These are phyloP conservation scores for Anguilla japonica DNA, from an alignment of 2,113 vertebrate species.

Conservation along the genomic window DNA sequence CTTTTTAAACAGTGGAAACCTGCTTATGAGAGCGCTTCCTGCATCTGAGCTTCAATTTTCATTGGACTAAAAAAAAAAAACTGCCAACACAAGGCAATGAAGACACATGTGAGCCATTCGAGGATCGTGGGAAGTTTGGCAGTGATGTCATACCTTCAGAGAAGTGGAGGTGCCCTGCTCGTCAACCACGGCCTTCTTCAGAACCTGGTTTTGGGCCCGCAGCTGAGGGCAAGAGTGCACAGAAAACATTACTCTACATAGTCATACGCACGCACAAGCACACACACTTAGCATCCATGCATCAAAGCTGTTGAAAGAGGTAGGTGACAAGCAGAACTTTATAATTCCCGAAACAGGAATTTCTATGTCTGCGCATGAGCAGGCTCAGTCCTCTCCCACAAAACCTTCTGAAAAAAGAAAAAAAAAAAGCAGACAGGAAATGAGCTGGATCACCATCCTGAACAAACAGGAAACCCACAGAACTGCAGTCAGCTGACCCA, in stretches of 20 bases:
- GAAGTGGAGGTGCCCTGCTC: constrained; percentile 87
- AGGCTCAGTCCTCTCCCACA: not conserved
- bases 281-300: not conserved
- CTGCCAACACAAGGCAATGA: not conserved
- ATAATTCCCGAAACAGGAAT: not conserved
- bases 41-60: not conserved
- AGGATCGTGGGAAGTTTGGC: not conserved
- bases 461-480: not conserved
- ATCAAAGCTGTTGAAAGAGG: not conserved
- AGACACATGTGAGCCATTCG: not conserved
- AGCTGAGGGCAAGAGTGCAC: constrained; percentile 72
- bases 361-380: not conserved
- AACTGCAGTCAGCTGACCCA: not conserved
- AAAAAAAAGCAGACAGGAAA: not conserved
- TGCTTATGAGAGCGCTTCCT: not conserved
- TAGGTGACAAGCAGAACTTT: not conserved
- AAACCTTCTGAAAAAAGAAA: not conserved
- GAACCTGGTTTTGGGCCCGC: constrained; percentile 95
- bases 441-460: not conserved
- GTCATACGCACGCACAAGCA: not conserved
- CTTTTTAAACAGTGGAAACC: not conserved
- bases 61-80: not conserved
- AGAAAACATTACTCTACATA: not conserved
- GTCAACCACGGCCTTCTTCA: constrained; percentile 96
- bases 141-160: constrained; percentile 79